Conservation (phyloP, 2,113 vertebrate genomes). For the Pantherophis guttatus region DNA sequence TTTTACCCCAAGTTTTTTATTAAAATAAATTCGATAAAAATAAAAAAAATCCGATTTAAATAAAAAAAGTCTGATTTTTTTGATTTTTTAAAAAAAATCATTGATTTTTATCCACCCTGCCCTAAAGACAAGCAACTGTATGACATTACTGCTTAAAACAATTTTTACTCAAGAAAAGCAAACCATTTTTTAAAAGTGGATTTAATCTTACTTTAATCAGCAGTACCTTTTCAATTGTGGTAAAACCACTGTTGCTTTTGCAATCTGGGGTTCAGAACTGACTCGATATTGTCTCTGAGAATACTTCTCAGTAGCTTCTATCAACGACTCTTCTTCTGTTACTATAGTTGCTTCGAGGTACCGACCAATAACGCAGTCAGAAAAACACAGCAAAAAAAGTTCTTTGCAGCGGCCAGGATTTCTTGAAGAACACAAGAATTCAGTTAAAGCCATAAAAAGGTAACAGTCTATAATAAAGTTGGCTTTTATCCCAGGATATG, state of each 20-base stretch:
- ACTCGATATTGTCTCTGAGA: conserved; percentile 47
- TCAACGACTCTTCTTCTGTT: conserved; percentile 73
- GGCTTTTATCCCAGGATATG: not conserved
- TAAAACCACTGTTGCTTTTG: conserved; percentile 53
- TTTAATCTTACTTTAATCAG: not conserved
- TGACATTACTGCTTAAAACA: not conserved
- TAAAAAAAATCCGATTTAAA: too few relatives aligned
- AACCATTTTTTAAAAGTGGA: not conserved
- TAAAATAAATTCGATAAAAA: too few relatives aligned
- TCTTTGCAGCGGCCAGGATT: conserved; percentile 81
- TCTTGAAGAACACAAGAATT: conserved; percentile 63
- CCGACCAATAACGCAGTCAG: conserved; percentile 81
- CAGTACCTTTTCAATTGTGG: conserved; percentile 66
- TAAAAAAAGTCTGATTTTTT: too few relatives aligned
- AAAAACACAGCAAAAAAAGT: conserved; percentile 86
- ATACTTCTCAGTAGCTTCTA: conserved; percentile 69
- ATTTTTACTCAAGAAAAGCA: not conserved
- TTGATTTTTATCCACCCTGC: too few relatives aligned
- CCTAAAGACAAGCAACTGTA: not conserved
- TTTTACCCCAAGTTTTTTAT: too few relatives aligned
- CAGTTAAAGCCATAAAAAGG: not conserved
- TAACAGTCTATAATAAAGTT: not conserved
- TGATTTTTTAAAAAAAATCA: too few relatives aligned
- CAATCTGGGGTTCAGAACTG: conserved; percentile 4
- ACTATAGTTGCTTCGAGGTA: conserved; percentile 77